phyloP scores from a whole-genome alignment of 2,888 invertebrate genomes.

The Lycia hirtaria region DNA sequence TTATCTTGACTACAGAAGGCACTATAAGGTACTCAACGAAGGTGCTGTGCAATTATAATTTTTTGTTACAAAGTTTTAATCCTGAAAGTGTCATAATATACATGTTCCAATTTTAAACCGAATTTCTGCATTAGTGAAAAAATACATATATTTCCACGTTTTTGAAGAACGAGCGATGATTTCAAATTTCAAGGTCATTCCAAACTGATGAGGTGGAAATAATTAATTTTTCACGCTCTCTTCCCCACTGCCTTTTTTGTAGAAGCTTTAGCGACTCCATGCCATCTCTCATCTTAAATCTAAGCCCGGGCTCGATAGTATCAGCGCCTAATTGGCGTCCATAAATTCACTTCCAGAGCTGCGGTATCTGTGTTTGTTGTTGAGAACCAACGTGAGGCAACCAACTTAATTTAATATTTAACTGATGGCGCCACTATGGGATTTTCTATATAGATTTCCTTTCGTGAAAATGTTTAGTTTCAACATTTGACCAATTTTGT shows the following conservation, averaged over 20 bases:
- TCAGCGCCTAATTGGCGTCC: conserved; percentile 77
- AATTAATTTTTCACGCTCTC: too few species aligned
- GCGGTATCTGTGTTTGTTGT: conserved; percentile 47
- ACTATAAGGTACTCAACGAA: too few species aligned
- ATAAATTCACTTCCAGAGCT: conserved; percentile 62
- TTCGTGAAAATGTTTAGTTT: not conserved
- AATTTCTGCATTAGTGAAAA: too few species aligned
- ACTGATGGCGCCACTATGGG: not conserved
- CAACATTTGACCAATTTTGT: not conserved
- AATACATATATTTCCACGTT: too few species aligned
- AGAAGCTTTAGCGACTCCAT: conserved; percentile 42
- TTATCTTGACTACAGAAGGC: too few species aligned
- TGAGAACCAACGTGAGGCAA: not conserved
- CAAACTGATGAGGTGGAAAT: too few species aligned
- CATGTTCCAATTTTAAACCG: too few species aligned
- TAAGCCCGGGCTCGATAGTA: conserved; percentile 61
- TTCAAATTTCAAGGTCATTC: too few species aligned
- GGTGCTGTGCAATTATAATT: too few species aligned
- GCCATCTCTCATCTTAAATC: conserved; percentile 34
- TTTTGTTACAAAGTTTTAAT: too few species aligned
- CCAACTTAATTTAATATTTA: not conserved
- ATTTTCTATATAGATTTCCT: not conserved
- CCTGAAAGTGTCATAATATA: too few species aligned
- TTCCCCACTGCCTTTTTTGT: not conserved
- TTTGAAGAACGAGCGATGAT: too few species aligned